Conservation (phyloP, 2,888 invertebrate species). For the Poecilobothrus nobilitatus region DNA sequence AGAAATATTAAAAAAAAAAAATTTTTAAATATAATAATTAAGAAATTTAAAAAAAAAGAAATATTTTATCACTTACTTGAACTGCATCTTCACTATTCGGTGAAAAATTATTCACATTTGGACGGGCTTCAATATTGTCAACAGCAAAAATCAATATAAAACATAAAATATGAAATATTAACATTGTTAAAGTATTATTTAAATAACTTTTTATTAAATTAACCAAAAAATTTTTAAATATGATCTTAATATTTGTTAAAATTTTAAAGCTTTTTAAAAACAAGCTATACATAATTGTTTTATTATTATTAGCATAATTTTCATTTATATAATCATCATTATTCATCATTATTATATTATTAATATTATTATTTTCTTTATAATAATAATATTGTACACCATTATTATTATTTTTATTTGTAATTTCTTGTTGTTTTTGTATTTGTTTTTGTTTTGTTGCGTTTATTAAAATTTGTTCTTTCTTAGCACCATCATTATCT, state of each 20-base stretch:
- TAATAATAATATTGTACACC: not conserved
- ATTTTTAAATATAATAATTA: too few relatives aligned
- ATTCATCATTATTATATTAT: not conserved
- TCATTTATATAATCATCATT: not conserved
- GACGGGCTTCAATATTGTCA: conserved; percentile 36
- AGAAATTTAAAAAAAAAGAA: too few relatives aligned
- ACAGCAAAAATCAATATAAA: conserved; percentile 30
- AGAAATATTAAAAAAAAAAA: too few relatives aligned
- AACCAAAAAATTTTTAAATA: not conserved
- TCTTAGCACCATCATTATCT: conserved; percentile 6
- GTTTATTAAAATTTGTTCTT: not conserved
- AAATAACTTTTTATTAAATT: not conserved
- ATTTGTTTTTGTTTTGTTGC: not conserved
- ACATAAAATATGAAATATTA: conserved; percentile 20
- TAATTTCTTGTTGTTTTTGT: not conserved
- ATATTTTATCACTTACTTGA: not conserved
- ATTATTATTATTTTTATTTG: not conserved
- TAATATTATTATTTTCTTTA: not conserved
- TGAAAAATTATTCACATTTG: conserved; percentile 29
- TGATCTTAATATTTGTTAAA: not conserved
- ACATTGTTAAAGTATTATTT: not conserved
- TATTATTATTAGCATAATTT: not conserved
- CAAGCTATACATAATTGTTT: not conserved
- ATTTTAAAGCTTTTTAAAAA: not conserved
- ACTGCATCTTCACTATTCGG: not conserved